These are phyloP conservation scores for Tinamus guttatus DNA, from an alignment of 2,113 vertebrate genomes.

Conservation along the genomic window DNA sequence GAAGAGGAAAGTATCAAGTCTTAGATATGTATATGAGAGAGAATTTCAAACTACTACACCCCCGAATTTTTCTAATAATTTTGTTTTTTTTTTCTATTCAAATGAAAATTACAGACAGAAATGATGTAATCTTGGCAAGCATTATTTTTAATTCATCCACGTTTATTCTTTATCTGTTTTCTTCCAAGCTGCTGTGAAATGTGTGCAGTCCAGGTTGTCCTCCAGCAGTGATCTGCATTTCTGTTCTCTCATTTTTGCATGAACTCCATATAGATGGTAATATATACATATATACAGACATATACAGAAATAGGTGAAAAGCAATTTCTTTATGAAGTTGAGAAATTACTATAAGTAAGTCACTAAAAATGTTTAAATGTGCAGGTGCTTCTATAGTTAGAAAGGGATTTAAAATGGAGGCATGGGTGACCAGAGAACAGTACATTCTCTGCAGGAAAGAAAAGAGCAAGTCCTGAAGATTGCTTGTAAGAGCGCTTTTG, in stretches of 20 bases:
- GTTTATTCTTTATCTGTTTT: neutral
- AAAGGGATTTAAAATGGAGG: neutral
- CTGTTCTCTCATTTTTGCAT: neutral
- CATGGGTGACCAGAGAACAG: neutral
- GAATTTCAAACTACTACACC: neutral
- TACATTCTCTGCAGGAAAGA: neutral
- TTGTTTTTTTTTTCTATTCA: neutral
- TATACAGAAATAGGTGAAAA: neutral
- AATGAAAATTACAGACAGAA: neutral
- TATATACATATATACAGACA: neutral
- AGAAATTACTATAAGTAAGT: neutral
- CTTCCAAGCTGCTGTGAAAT: constrained; percentile 18
- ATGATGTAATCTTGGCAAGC: neutral
- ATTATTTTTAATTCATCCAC: neutral
- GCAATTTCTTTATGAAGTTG: neutral
- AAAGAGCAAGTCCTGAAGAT: neutral
- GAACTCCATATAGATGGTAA: neutral
- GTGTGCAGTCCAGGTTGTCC: neutral
- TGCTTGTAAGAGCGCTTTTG: neutral
- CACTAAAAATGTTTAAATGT: neutral
- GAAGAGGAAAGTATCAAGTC: neutral
- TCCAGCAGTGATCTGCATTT: neutral
- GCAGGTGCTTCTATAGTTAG: neutral
- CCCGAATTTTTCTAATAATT: neutral
- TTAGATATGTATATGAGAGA: neutral